phyloP scores from a whole-genome alignment of 2,888 invertebrate genomes.

The Timandra comae region DNA sequence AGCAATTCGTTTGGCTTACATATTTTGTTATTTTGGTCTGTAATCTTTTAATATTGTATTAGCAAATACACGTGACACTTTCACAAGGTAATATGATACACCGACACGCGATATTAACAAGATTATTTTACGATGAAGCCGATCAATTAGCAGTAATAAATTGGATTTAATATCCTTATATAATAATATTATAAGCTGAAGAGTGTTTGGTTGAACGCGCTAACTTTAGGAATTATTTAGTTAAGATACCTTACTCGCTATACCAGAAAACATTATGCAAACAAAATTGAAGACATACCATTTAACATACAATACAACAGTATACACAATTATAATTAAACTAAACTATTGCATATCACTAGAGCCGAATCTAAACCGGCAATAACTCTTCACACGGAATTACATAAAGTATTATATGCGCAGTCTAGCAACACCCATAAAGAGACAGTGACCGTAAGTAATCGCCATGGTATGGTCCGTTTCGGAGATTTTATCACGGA shows the following conservation, averaged over 20 bases:
- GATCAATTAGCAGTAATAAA: conserved; percentile 23
- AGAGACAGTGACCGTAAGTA: conserved; percentile 30
- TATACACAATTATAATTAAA: no score
- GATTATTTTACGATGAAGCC: conserved; percentile 30
- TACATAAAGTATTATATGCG: conserved; percentile 28
- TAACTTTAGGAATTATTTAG: no score
- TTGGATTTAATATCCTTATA: conserved; percentile 20
- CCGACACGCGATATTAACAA: conserved; percentile 33
- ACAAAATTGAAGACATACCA: no score
- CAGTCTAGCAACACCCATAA: conserved; percentile 37
- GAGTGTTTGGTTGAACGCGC: no score
- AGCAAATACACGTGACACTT: conserved; percentile 10
- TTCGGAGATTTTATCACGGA: conserved; percentile 43
- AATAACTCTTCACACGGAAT: conserved; percentile 17
- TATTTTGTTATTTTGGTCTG: no score
- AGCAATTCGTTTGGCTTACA: conserved; percentile 4
- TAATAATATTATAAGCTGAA: no score
- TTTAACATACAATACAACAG: no score
- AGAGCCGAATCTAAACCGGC: conserved; percentile 13
- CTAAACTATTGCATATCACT: no score
- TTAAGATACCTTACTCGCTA: no score
- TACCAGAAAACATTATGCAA: no score
- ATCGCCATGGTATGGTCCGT: conserved; percentile 28
- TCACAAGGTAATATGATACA: conserved; percentile 16
- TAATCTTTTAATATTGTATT: no score